Conservation (phyloP, 2,888 invertebrate species). For the Hypselothyrea guttata region DNA sequence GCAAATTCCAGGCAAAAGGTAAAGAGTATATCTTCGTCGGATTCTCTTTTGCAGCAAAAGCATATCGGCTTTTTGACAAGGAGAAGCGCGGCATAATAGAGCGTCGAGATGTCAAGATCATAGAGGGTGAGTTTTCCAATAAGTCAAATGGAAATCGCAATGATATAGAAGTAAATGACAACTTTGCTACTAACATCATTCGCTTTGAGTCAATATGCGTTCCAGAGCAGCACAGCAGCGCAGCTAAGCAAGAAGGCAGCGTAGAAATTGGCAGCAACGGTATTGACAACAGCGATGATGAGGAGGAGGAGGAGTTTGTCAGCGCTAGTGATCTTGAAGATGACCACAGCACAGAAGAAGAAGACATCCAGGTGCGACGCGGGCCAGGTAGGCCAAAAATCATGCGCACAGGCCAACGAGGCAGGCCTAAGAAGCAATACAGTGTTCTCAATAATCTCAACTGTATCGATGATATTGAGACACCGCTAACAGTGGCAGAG, state of each 20-base stretch:
- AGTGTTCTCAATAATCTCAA: not conserved
- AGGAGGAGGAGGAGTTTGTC: not conserved
- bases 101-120: too few species aligned
- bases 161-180: too few species aligned
- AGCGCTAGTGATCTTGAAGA: not conserved
- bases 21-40: not conserved
- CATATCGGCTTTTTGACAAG: too few species aligned
- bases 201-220: not conserved
- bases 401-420: not conserved
- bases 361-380: not conserved
- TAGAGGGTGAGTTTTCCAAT: too few species aligned
- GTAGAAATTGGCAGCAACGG: not conserved
- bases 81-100: too few species aligned
- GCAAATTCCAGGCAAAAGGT: not conserved
- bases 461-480: not conserved
- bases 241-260: not conserved
- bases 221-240: too few species aligned
- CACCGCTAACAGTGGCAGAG: not conserved
- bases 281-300: not conserved
- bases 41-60: too few species aligned
- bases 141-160: too few species aligned
- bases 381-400: constrained; percentile 5
- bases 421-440: not conserved
- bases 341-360: too few species aligned
- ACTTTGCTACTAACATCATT: not conserved